A percentile compares a stretch with the other conserved stretches of the same genome.
phyloP scores from a whole-genome alignment of 2,888 invertebrate genomes.

The Andrena camellia region DNA sequence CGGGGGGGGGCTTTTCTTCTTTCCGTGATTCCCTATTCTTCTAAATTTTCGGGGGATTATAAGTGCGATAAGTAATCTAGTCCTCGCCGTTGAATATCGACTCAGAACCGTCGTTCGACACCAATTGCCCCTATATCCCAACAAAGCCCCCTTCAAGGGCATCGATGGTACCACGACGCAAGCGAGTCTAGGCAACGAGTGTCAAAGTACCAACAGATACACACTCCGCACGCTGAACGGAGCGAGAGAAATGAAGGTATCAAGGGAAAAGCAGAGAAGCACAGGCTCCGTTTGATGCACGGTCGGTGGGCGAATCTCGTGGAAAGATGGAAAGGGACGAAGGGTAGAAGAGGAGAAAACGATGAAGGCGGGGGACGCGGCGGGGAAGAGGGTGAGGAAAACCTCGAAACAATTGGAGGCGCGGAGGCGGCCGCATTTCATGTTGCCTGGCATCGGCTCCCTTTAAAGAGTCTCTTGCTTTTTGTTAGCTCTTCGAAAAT shows the following conservation, averaged over 20 bases:
- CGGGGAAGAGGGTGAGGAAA: constrained; percentile 71
- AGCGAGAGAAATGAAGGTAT: constrained; percentile 61
- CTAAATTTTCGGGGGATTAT: background rate
- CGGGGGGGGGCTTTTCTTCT: background rate
- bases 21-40: background rate
- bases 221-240: background rate
- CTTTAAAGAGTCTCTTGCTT: constrained; percentile 81
- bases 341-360: constrained; percentile 5
- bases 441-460: constrained; percentile 82
- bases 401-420: constrained; percentile 83
- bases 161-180: no score
- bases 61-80: no score
- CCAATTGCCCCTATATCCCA: no score
- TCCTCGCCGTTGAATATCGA: no score
- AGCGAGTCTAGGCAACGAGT: background rate
- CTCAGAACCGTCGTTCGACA: no score
- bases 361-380: constrained; percentile 27
- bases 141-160: no score
- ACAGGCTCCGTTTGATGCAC: constrained; percentile 41
- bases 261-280: constrained; percentile 41
- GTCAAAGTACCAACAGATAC: background rate
- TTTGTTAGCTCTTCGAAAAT: constrained; percentile 83
- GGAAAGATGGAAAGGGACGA: constrained; percentile 38
- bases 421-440: constrained; percentile 83
- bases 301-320: constrained; percentile 31